Conservation (phyloP, 2,113 vertebrate species). For the Lutjanus erythropterus region DNA sequence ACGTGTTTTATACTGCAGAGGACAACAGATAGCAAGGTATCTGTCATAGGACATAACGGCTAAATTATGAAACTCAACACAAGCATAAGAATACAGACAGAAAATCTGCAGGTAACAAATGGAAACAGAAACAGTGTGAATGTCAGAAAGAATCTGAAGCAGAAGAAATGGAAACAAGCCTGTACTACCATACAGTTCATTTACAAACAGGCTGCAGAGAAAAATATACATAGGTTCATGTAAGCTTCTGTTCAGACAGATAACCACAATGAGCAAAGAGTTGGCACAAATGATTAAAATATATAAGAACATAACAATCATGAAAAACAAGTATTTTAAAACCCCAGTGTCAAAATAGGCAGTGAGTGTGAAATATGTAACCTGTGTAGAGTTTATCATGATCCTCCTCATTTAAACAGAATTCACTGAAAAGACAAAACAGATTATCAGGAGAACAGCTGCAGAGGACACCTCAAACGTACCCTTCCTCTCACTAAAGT, state of each 20-base stretch:
- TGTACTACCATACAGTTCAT: too few relatives aligned
- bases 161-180: too few relatives aligned
- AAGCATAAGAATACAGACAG: slow-evolving; percentile 63
- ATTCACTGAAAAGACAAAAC: too few relatives aligned
- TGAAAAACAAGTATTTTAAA: background rate
- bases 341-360: slow-evolving; percentile 17
- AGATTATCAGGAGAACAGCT: too few relatives aligned
- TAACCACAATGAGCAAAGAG: slow-evolving; percentile 48
- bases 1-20: slow-evolving; percentile 25
- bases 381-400: slow-evolving; percentile 17
- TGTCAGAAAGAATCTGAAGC: too few relatives aligned
- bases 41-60: slow-evolving; percentile 63
- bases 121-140: too few relatives aligned
- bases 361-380: background rate
- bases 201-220: too few relatives aligned
- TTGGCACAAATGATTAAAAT: background rate
- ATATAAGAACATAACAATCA: slow-evolving; percentile 32
- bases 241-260: slow-evolving; percentile 65
- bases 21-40: slow-evolving; percentile 55
- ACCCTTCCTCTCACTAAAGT: too few relatives aligned
- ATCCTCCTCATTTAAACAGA: too few relatives aligned
- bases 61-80: slow-evolving; percentile 61
- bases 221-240: too few relatives aligned
- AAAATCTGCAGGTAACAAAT: too few relatives aligned
- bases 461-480: too few relatives aligned